Conservation (phyloP, 2,113 vertebrate genomes). For the Rhabdornis inornatus region DNA sequence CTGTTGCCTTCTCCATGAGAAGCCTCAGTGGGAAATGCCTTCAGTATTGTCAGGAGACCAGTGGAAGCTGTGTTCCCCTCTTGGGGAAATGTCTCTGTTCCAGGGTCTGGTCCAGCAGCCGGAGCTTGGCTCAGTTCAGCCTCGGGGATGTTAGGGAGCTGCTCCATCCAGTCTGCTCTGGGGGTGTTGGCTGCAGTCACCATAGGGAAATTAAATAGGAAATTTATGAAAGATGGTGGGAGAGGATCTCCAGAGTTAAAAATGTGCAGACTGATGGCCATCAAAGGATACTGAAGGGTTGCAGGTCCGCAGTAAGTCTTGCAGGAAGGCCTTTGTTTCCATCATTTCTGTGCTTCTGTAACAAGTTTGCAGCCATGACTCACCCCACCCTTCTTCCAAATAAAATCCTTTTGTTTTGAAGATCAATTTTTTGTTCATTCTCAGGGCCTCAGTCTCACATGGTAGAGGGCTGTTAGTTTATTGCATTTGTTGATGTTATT, state of each 20-base stretch:
- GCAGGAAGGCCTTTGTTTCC: not conserved
- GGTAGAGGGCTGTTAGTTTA: not conserved
- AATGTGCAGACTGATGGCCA: not conserved
- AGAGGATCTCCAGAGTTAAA: not conserved
- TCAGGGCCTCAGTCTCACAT: not conserved
- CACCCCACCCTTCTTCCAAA: accelerated
- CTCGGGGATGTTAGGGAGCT: accelerated
- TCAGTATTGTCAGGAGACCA: not conserved
- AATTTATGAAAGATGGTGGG: not conserved
- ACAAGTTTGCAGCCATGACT: not conserved
- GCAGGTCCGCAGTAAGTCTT: not conserved
- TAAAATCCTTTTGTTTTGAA: not conserved
- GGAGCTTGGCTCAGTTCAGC: no score
- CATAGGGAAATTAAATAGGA: not conserved
- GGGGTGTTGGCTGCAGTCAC: not conserved
- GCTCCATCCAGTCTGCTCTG: not conserved
- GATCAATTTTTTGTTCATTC: not conserved
- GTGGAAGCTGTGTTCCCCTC: not conserved
- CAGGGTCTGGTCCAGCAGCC: not conserved
- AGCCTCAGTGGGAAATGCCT: not conserved
- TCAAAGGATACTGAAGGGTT: not conserved
- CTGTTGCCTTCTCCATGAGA: not conserved
- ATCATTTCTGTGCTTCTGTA: not conserved
- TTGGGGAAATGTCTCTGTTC: not conserved
- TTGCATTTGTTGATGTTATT: conserved; percentile 24